phyloP scores from a whole-genome alignment of 1,140 invertebrate genomes.

The Belonocnema kinseyi region DNA sequence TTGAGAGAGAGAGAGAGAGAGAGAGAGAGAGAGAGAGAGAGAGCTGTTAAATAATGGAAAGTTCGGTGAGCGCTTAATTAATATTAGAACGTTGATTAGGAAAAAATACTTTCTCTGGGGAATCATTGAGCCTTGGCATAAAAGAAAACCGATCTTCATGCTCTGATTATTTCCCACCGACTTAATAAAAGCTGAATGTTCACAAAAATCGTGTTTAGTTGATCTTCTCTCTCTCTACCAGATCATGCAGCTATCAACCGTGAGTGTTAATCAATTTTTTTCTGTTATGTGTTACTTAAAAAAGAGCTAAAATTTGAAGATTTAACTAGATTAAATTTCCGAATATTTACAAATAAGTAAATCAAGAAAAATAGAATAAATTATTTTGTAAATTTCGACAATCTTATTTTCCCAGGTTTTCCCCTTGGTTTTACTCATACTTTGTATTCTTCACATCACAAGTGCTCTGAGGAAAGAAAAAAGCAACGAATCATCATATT shows the following conservation, averaged over 20 bases:
- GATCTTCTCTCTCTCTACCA: not conserved
- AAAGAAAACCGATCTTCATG: not conserved
- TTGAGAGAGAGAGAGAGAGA: too few species aligned
- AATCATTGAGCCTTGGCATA: not conserved
- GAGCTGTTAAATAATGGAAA: too few species aligned
- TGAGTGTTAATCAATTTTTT: not conserved
- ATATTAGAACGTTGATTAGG: too few species aligned
- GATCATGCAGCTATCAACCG: not conserved
- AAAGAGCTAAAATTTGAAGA: too few species aligned
- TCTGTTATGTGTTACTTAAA: too few species aligned
- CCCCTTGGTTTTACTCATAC: not conserved
- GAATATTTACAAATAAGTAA: not conserved
- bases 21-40: too few species aligned
- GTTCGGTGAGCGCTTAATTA: too few species aligned
- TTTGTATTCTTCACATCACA: not conserved
- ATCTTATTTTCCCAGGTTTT: not conserved
- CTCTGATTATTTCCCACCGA: not conserved
- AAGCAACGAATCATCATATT: not conserved
- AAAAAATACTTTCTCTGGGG: conserved; percentile 8
- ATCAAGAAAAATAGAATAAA: not conserved
- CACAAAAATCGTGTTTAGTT: not conserved
- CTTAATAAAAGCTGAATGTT: not conserved
- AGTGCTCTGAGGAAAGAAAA: not conserved
- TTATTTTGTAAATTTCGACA: not conserved
- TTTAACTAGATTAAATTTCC: too few species aligned